phyloP scores from a whole-genome alignment of 1,140 invertebrate genomes.

The Ectropis grisescens region DNA sequence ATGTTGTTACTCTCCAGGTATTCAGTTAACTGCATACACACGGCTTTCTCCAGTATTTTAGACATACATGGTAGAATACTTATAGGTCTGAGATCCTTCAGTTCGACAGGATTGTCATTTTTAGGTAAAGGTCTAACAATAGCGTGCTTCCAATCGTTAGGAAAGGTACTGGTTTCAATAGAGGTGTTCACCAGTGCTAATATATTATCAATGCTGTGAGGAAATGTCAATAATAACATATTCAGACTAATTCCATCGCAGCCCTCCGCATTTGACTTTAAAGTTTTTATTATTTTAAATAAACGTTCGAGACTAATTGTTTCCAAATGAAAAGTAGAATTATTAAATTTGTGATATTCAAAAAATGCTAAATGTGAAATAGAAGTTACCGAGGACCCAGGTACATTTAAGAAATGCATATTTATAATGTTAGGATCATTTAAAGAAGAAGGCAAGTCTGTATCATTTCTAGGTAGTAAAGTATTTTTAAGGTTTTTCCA shows the following conservation, averaged over 20 bases:
- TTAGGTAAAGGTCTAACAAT: too few relatives aligned
- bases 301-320: neutral
- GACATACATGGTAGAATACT: too few relatives aligned
- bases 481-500: slow-evolving; percentile 16
- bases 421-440: slow-evolving; percentile 13
- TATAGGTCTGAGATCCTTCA: too few relatives aligned
- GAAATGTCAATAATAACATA: too few relatives aligned
- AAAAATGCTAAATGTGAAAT: slow-evolving; percentile 4
- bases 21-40: too few relatives aligned
- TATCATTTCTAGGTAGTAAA: slow-evolving; percentile 5
- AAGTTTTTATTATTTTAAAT: slow-evolving; percentile 1
- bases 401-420: slow-evolving; percentile 11
- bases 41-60: too few relatives aligned
- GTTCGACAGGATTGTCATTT: too few relatives aligned
- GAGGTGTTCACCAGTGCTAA: too few relatives aligned
- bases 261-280: slow-evolving; percentile 11
- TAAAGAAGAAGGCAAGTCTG: slow-evolving; percentile 4
- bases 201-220: too few relatives aligned
- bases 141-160: too few relatives aligned
- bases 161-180: too few relatives aligned
- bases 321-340: neutral
- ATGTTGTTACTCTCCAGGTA: too few relatives aligned
- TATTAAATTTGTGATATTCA: slow-evolving; percentile 1
- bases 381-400: neutral
- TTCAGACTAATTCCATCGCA: slow-evolving; percentile 6